Base-by-base conservation (phyloP, 1,140 invertebrate species). In the Hermatobates lingyangjiaoensis region DNA sequence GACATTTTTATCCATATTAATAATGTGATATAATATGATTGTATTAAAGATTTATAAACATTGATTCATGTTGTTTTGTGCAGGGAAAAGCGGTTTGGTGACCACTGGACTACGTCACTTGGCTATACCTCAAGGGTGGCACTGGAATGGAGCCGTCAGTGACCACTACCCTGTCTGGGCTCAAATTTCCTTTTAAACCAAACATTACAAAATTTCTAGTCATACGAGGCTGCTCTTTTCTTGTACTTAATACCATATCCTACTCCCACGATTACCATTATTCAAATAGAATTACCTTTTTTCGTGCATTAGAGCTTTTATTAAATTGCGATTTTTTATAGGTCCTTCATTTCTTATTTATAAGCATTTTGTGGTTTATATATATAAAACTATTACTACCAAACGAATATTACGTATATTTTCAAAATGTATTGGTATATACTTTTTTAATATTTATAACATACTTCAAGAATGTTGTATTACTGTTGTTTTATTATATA, bases 81-180 rank as follows among this genome's bases (percentile, higher is more conserved):
- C 67, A 71, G 80, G 77, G 15, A 62, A 72, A 27, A 69, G 69
- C 27, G 76, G 77, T 20, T 69, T 80, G n/a, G 68, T 86, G 28
- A 66, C 71, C 23, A 70, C 76, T 23, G 82, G 82, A 0, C 65
- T 86, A 24, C 75, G 71, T 51, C 83, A 83, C 61, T 64, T 84
- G n/a, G 80, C 80, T 30, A 87, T 87, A 50, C 83, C 84, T 1
- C 71, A 76, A 38, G 81, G 81, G 10, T 87, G 84, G 84, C 72
- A 71, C 18, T 85, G 81, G 82, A 82, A 81, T 28, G 84, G 84
- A 1, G 68, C 76, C 7, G 80, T 75, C 1, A 82, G 79, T 24
- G 72, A 74, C 45, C 76, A 77, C 63, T 81, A 76, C 61, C 83
- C 83, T 14, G 65, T 84, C 2, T 86, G 79, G 78, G 72, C 71